phyloP scores from a whole-genome alignment of 2,888 invertebrate genomes.

The Rhodophaea formosa region DNA sequence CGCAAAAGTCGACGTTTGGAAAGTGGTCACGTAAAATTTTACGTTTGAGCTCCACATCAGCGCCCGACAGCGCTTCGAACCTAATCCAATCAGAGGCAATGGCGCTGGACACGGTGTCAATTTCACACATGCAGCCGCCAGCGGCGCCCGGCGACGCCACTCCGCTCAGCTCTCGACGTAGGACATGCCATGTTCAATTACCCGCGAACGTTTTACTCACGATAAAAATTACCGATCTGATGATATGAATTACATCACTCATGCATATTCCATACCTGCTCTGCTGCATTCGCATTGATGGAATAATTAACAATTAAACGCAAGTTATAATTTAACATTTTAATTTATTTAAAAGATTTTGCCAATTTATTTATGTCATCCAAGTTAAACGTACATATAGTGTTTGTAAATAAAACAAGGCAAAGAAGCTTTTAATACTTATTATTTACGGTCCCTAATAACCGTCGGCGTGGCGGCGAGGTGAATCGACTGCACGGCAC shows the following conservation, averaged over 20 bases:
- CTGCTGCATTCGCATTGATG: neutral
- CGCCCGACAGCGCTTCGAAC: slow-evolving; percentile 68
- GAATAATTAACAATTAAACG: slow-evolving; percentile 3
- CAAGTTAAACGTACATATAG: slow-evolving; percentile 54
- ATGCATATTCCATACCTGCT: neutral
- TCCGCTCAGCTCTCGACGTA: neutral
- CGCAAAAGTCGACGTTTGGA: slow-evolving; percentile 67
- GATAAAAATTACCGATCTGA: slow-evolving; percentile 6
- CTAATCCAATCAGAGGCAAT: slow-evolving; percentile 77
- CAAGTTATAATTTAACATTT: neutral
- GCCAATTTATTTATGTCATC: slow-evolving; percentile 42
- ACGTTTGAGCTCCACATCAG: slow-evolving; percentile 71
- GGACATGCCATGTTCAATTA: slow-evolving; percentile 7
- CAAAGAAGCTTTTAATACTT: slow-evolving; percentile 64
- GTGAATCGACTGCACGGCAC: slow-evolving; percentile 34
- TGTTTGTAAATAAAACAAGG: slow-evolving; percentile 67
- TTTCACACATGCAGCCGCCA: slow-evolving; percentile 55
- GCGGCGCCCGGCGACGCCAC: slow-evolving; percentile 21
- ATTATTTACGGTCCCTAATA: slow-evolving; percentile 76
- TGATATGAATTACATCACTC: slow-evolving; percentile 3
- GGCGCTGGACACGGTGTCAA: slow-evolving; percentile 69
- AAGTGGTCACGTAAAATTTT: slow-evolving; percentile 81
- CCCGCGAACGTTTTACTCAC: slow-evolving; percentile 10
- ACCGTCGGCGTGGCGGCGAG: slow-evolving; percentile 45
- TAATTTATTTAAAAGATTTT: too few relatives aligned